Evolutionary conservation across 2,888 invertebrate genomes (phyloP).

Genomic region (Marronus borbonicus): DNA sequence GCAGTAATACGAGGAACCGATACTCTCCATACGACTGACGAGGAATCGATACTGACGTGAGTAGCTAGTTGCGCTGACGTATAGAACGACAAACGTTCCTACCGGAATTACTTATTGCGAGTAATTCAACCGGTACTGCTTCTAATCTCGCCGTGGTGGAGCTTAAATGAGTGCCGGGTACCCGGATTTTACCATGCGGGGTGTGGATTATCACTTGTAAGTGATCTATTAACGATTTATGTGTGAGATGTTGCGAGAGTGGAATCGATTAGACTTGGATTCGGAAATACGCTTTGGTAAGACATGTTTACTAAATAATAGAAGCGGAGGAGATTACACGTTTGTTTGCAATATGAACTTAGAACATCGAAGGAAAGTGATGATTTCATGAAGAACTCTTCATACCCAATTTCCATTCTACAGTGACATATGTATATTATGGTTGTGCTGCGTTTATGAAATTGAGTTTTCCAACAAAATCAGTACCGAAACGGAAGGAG

Average conservation of each 20-base stretch:
- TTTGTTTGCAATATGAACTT: too few relatives aligned
- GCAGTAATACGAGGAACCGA: not conserved
- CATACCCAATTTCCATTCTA: too few relatives aligned
- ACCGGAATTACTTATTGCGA: conserved; percentile 12
- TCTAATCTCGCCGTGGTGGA: conserved; percentile 2
- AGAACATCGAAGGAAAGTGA: too few relatives aligned
- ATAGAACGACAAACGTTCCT: not conserved
- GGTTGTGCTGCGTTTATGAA: too few relatives aligned
- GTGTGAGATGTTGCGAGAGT: not conserved
- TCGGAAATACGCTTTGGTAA: too few relatives aligned
- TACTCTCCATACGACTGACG: not conserved
- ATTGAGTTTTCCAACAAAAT: too few relatives aligned
- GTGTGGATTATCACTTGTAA: not conserved
- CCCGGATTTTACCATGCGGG: not conserved
- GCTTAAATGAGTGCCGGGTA: not conserved
- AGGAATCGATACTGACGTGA: conserved; percentile 13
- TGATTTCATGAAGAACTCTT: too few relatives aligned
- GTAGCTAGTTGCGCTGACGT: not conserved
- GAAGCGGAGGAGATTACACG: too few relatives aligned
- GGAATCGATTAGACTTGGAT: not conserved
- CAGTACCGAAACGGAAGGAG: too few relatives aligned
- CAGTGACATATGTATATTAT: too few relatives aligned
- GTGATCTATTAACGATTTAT: conserved; percentile 11
- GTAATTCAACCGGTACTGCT: conserved; percentile 10
- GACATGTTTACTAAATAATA: too few relatives aligned